Percentiles rank a stretch among this genome's conserved stretches.
phyloP scores from a whole-genome alignment of 2,113 vertebrate genomes.

The Herpetotheres cachinnans region DNA sequence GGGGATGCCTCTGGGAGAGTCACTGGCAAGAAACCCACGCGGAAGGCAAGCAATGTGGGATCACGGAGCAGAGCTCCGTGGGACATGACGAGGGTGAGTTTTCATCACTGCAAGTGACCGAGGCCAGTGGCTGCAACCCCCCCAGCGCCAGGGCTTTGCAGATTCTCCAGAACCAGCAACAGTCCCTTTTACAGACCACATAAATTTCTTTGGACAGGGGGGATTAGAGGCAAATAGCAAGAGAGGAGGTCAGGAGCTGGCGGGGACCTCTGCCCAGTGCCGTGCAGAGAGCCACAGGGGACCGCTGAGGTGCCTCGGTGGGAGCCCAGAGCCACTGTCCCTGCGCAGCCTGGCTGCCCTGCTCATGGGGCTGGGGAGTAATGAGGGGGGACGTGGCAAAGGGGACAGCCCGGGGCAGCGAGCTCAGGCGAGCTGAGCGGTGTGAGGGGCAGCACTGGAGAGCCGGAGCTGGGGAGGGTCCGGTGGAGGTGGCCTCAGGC shows the following conservation, averaged over 20 bases:
- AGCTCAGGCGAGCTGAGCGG: rapidly evolving
- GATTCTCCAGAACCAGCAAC: neutral
- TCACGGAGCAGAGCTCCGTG: neutral
- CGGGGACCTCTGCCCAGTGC: neutral
- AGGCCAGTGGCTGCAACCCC: neutral
- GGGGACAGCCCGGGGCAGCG: neutral
- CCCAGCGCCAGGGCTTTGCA: rapidly evolving
- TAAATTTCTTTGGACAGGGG: rapidly evolving
- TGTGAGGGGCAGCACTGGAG: neutral
- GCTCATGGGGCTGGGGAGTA: neutral
- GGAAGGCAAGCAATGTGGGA: neutral
- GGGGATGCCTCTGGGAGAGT: neutral
- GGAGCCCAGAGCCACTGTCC: neutral
- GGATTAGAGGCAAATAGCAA: neutral
- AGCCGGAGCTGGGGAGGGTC: no score
- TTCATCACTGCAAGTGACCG: neutral
- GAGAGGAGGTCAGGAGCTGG: neutral
- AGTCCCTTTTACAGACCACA: neutral
- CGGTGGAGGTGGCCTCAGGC: neutral
- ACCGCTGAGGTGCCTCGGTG: neutral
- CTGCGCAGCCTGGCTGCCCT: neutral
- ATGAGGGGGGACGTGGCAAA: neutral
- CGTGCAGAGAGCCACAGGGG: neutral
- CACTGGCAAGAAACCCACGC: neutral
- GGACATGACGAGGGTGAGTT: neutral